Base-by-base conservation (phyloP, 2,113 vertebrate species). In the Phainopepla nitens region DNA sequence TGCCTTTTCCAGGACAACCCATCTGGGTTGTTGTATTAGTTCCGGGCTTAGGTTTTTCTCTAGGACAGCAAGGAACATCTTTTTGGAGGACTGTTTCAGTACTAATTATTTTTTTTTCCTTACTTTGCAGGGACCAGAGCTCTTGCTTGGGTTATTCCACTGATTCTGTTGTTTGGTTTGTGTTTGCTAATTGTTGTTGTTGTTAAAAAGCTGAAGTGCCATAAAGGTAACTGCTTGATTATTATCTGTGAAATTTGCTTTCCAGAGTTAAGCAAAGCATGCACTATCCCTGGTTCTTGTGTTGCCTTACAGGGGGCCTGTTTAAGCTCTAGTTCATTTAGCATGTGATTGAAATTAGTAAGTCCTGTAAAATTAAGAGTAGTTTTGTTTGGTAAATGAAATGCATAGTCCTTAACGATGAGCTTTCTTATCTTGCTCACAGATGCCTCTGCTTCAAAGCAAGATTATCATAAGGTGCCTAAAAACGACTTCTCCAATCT, bases 181-280 rank as follows among this genome's bases (percentile, higher is more conserved):
- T 1, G 5, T 60, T 16, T 69, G 33, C 27, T 93, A 7, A 3
- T 57, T 2, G 3, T n/a, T 9, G 2, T 23, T 8, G 6, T 3
- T n/a, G 6, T 29, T 75, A 90, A 15, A 77, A 92, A 39, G 35
- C 35, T 58, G 44, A 96, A 54, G 19, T 3, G 27, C 35, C 0
- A 6, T 23, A 93, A 81, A 97, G 96, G 96, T 97, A 97, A 95
- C 9, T 45, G 22, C 66, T 90, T 64, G 29, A 71, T 83, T 70
- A 31, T 28, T 83, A 24, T 42, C 33, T 11, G 20, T 70, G 28
- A 90, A 62, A 62, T 56, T 44, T 56, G 9, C 21, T 78, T 81
- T 20, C 29, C 13, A 29, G n/a, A 75, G 19, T 9, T 41, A 25
- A 35, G 23, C 35, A 72, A 68, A 82, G 22, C 4, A 7, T 18